These are phyloP conservation scores for Ditula angustiorana DNA, from an alignment of 2,888 invertebrate species.

Conservation along the genomic window DNA sequence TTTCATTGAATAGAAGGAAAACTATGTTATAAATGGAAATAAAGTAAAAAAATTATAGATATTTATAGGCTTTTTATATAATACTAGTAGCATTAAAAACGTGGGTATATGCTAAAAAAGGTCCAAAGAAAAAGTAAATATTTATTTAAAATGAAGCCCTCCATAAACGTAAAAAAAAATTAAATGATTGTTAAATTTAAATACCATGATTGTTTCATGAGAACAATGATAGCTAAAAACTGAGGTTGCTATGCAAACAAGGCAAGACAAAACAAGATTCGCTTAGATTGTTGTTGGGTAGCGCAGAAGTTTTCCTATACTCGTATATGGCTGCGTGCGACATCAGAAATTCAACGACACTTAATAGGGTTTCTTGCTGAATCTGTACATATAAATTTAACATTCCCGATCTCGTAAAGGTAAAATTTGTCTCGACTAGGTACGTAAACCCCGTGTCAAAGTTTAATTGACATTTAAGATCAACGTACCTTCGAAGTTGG, in stretches of 20 bases:
- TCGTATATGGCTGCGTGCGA: background rate
- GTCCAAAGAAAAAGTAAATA: too few species aligned
- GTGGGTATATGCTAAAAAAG: too few species aligned
- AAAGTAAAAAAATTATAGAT: background rate
- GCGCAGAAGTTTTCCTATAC: background rate
- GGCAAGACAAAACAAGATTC: background rate
- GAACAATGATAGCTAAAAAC: background rate
- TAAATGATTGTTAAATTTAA: background rate
- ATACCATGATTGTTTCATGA: background rate
- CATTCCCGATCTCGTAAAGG: conserved; percentile 18
- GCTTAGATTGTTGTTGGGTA: background rate
- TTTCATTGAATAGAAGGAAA: background rate
- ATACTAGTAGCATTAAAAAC: too few species aligned
- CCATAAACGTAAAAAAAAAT: background rate
- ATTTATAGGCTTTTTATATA: too few species aligned
- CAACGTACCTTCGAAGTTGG: conserved; percentile 32
- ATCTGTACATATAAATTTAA: conserved; percentile 12
- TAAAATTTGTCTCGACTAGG: conserved; percentile 26
- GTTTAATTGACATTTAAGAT: conserved; percentile 48
- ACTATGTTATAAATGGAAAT: background rate
- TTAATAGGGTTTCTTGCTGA: conserved; percentile 2
- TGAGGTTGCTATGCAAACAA: background rate
- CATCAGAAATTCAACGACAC: background rate
- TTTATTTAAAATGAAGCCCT: background rate
- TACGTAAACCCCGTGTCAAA: conserved; percentile 38